These are phyloP conservation scores for Homarus gammarus DNA, from an alignment of 2,888 invertebrate species.

Conservation along the genomic window DNA sequence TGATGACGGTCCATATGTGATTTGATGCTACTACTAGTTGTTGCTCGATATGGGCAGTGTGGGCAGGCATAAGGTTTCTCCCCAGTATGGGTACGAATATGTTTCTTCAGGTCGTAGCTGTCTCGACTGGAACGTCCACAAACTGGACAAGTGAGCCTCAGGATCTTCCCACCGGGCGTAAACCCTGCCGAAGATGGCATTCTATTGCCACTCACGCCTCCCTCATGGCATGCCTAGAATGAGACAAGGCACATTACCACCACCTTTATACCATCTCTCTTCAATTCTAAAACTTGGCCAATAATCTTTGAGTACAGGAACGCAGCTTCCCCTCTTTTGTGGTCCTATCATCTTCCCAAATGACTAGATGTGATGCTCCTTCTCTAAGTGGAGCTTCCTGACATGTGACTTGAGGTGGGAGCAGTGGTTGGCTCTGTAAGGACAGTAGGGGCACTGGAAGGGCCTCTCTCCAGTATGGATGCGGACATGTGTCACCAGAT, in stretches of 20 bases:
- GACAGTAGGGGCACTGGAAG: conserved; percentile 68
- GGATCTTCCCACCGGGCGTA: conserved; percentile 48
- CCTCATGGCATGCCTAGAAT: conserved; percentile 65
- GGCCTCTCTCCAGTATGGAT: conserved; percentile 73
- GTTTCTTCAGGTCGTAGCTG: conserved; percentile 69
- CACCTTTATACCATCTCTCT: conserved; percentile 19
- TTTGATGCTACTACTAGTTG: conserved; percentile 68
- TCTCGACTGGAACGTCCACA: conserved; percentile 68
- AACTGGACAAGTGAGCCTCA: conserved; percentile 56
- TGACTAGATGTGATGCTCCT: conserved; percentile 48
- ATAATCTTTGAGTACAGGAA: conserved; percentile 11
- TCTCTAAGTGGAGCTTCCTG: conserved; percentile 57
- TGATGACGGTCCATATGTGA: conserved; percentile 62
- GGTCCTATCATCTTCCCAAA: conserved; percentile 27
- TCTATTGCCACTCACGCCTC: conserved; percentile 56
- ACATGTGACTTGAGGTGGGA: conserved; percentile 72
- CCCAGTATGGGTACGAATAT: conserved; percentile 65
- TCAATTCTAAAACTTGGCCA: conserved; percentile 26
- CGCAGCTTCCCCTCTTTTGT: conserved; percentile 11
- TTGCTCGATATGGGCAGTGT: conserved; percentile 63
- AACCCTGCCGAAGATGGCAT: conserved; percentile 40
- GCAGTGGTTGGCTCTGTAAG: conserved; percentile 70
- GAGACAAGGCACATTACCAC: conserved; percentile 62
- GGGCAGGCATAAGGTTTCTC: conserved; percentile 63
- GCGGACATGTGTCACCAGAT: conserved; percentile 71